Conservation (phyloP, 2,888 invertebrate species). For the Pecten maximus region DNA sequence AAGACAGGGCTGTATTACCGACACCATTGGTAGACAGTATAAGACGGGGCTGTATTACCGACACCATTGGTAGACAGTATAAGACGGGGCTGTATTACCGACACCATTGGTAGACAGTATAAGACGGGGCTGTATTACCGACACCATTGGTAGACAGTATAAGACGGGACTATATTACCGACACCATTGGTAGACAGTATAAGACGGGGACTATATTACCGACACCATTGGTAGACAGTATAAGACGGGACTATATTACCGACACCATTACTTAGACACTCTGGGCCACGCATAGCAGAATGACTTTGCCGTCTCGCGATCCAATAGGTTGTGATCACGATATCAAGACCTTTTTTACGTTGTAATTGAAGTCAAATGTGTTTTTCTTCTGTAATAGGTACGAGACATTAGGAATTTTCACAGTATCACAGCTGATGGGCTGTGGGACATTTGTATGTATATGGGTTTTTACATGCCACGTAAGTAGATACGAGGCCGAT, state of each 20-base stretch:
- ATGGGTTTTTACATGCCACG: neutral
- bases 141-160: neutral
- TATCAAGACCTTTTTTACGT: neutral
- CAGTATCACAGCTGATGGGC: neutral
- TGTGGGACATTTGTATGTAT: neutral
- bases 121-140: too few relatives aligned
- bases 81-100: too few relatives aligned
- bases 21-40: neutral
- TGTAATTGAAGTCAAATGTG: constrained; percentile 14
- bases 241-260: neutral
- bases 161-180: too few relatives aligned
- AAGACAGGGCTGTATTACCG: too few relatives aligned
- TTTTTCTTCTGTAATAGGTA: neutral
- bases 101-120: neutral
- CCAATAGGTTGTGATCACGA: neutral
- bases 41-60: too few relatives aligned
- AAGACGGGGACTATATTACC: too few relatives aligned
- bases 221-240: neutral
- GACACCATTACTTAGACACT: neutral
- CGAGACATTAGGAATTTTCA: neutral
- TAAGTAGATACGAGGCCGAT: neutral
- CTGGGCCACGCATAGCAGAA: neutral
- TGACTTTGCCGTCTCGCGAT: neutral
- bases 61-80: neutral
- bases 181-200: neutral